Evolutionary conservation across 2,888 invertebrate genomes (phyloP).

Genomic region (Melipona bicolor): DNA sequence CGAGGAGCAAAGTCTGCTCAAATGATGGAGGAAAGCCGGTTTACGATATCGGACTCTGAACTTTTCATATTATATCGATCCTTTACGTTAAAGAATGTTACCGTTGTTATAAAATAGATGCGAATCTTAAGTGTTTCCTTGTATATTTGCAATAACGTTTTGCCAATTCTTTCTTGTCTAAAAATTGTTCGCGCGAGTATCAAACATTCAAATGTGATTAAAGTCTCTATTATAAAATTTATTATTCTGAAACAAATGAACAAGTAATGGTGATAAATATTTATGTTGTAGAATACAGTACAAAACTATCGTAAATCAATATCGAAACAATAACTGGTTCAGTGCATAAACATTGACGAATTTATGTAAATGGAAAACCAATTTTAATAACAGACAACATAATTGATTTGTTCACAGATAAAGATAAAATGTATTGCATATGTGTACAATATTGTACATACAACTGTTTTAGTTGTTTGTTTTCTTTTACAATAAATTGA

Average conservation of each 20-base stretch:
- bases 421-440: too few species aligned
- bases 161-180: not conserved
- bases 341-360: not conserved
- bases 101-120: not conserved
- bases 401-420: not conserved
- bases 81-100: not conserved
- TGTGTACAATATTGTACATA: too few species aligned
- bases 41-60: conserved; percentile 65
- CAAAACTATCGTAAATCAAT: not conserved
- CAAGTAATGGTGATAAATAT: not conserved
- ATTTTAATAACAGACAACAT: conserved; percentile 6
- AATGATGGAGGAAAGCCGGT: conserved; percentile 60
- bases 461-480: too few species aligned
- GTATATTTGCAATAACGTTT: not conserved
- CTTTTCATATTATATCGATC: conserved; percentile 39
- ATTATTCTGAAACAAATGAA: not conserved
- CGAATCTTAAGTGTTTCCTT: not conserved
- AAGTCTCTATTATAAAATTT: fast-evolving
- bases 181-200: not conserved
- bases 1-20: conserved; percentile 62
- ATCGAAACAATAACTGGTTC: not conserved
- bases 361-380: conserved; percentile 18
- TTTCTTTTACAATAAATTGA: too few species aligned
- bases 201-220: not conserved
- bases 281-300: not conserved